Base-by-base conservation (phyloP, 2,888 invertebrate genomes). In the Tholera decimalis region DNA sequence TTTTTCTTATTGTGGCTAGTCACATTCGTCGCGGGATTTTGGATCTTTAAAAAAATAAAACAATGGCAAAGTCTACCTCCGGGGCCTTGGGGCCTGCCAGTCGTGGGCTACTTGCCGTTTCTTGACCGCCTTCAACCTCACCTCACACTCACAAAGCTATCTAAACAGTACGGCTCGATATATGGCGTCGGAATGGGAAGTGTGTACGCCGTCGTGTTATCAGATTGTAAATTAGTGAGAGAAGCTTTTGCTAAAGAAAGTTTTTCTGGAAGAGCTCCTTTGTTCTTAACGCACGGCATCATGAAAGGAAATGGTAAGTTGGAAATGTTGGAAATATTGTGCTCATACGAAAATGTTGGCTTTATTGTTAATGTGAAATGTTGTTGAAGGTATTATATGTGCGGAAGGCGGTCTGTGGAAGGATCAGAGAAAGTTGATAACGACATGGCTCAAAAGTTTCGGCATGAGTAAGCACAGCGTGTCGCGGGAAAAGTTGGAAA, bases 291-390 rank as follows among this genome's bases (percentile, higher is more conserved):
- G 0, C 98, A 98, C 86, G 98, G 98, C 35, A 97, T 98, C 67
- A 98, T 98, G 97, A 96, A 97, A 68, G 98, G 98, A 79, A 97
- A 97, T 88, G 98, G 98, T 98, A 91, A 96, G 96, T 76, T n/a
- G n/a, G n/a, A 26, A 46, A 53, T 33, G n/a, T n/a, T n/a, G n/a
- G n/a, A 39, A 56, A 39, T 47, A 35, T 46, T 0, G 6, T 18
- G 20, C n/a, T 24, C 13, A 6, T 13, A 18, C 20, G 11, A 35
- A 43, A 18, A 26, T 35, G 1, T 41, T 35, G 9, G 26, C 8
- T 33, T 8, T 26, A 18, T 1, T 28, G 5, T 20, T 73, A 56
- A 60, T 49, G 7, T 43, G 11, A 30, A 43, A 35, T 55, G n/a
- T 56, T 46, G 47, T 80, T 80, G 7, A 62, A 98, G 98, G 98